These are phyloP conservation scores for Apodemia duryi DNA, from an alignment of 2,888 invertebrate genomes.

Conservation along the genomic window DNA sequence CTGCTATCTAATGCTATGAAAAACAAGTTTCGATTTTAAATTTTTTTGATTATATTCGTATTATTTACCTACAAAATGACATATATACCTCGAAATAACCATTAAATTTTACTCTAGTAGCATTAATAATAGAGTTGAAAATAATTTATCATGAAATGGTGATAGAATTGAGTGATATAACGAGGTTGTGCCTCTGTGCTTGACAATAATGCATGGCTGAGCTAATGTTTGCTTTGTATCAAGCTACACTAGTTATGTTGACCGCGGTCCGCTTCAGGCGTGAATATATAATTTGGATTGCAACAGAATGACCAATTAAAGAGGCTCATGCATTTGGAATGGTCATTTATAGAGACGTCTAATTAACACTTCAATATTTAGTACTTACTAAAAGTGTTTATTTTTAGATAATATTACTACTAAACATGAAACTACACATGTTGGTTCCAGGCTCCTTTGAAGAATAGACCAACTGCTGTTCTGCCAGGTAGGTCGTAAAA, in stretches of 20 bases:
- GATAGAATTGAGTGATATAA: slow-evolving; percentile 36
- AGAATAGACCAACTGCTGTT: too few relatives aligned
- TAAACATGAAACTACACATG: too few relatives aligned
- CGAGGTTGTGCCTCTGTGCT: slow-evolving; percentile 55
- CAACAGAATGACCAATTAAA: slow-evolving; percentile 69
- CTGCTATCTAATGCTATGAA: too few relatives aligned
- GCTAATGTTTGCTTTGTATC: slow-evolving; percentile 78
- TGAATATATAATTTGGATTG: slow-evolving; percentile 70
- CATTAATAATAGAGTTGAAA: slow-evolving; percentile 23
- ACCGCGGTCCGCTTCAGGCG: slow-evolving; percentile 67
- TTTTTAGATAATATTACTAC: too few relatives aligned
- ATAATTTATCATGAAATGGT: slow-evolving; percentile 25
- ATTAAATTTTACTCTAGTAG: slow-evolving; percentile 24
- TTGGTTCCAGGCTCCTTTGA: too few relatives aligned
- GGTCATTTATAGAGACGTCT: neutral
- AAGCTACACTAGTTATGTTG: slow-evolving; percentile 67
- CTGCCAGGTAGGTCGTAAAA: too few relatives aligned
- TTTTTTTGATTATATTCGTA: too few relatives aligned
- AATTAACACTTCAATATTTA: too few relatives aligned
- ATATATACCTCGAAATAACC: slow-evolving; percentile 21
- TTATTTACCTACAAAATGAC: slow-evolving; percentile 22
- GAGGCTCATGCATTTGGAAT: slow-evolving; percentile 50
- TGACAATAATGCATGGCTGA: slow-evolving; percentile 79
- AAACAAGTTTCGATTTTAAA: too few relatives aligned
- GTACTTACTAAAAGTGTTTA: too few relatives aligned